Percentiles rank a stretch among this genome's conserved stretches.
Conservation (phyloP, 2,888 invertebrate genomes). For the Macrosoma leucophasiata region DNA sequence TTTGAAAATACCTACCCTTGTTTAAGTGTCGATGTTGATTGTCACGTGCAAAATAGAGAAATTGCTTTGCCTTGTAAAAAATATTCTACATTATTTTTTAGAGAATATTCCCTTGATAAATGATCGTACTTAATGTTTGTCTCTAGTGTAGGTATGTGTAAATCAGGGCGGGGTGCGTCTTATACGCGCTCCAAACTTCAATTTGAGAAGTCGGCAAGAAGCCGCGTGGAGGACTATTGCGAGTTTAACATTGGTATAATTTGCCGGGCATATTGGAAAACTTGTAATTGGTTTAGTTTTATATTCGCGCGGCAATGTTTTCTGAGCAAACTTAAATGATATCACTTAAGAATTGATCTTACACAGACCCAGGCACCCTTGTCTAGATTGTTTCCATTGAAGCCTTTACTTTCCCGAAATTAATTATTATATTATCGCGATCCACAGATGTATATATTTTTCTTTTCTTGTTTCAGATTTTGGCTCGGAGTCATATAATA, state of each 20-base stretch:
- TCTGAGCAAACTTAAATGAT: constrained; percentile 51
- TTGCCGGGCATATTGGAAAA: constrained; percentile 67
- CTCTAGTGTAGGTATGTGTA: constrained; percentile 5
- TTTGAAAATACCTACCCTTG: too few relatives aligned
- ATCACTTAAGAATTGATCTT: constrained; percentile 44
- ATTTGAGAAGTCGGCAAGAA: constrained; percentile 47
- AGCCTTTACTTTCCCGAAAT: too few relatives aligned
- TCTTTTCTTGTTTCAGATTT: constrained; percentile 58
- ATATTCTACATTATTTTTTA: constrained; percentile 4
- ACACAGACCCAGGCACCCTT: constrained; percentile 10
- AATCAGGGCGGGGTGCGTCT: constrained; percentile 13
- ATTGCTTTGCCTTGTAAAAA: constrained; percentile 11
- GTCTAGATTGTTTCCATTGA: too few relatives aligned
- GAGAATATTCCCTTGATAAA: constrained; percentile 7
- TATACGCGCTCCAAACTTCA: constrained; percentile 42
- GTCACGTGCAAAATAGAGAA: too few relatives aligned
- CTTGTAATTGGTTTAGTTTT: constrained; percentile 72
- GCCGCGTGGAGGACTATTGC: constrained; percentile 48
- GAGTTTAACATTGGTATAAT: constrained; percentile 64
- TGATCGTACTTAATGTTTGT: constrained; percentile 8
- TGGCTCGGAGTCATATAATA: constrained; percentile 69
- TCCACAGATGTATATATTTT: background rate
- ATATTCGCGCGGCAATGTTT: constrained; percentile 55
- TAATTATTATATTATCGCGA: background rate
- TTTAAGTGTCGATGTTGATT: too few relatives aligned